phyloP scores from a whole-genome alignment of 2,797 vertebrate species.

The Sebastes oblongus region DNA sequence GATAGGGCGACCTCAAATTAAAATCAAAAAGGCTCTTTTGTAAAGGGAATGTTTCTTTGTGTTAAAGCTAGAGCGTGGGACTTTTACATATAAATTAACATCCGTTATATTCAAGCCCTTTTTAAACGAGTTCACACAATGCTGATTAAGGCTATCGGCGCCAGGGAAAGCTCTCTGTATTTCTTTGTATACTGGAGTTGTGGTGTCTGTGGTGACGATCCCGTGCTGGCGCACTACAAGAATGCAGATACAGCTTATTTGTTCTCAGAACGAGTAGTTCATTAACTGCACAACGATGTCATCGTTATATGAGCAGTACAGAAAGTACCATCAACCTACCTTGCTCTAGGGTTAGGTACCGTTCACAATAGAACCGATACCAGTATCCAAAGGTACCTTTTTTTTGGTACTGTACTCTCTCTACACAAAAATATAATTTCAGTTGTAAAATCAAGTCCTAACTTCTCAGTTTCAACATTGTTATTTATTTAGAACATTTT shows the following conservation, averaged over 20 bases:
- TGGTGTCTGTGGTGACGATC: background rate
- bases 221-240: background rate
- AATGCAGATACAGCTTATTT: background rate
- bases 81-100: background rate
- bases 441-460: too few relatives aligned
- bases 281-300: too few relatives aligned
- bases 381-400: too few relatives aligned
- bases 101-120: background rate
- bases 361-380: too few relatives aligned
- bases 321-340: too few relatives aligned
- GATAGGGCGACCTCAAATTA: conserved; percentile 13
- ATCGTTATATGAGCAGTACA: too few relatives aligned
- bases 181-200: background rate
- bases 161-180: background rate
- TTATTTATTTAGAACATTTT: too few relatives aligned
- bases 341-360: too few relatives aligned
- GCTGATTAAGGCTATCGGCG: background rate
- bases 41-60: conserved; percentile 14
- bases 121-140: background rate
- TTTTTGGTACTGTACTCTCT: too few relatives aligned
- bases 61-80: background rate
- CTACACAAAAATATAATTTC: too few relatives aligned
- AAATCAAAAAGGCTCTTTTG: background rate
- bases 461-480: too few relatives aligned
- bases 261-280: background rate